Evolutionary conservation across 2,888 invertebrate species (phyloP), one percentile per base, ranked within the genome.

Genomic region (Neoaliturus tenellus): DNA sequence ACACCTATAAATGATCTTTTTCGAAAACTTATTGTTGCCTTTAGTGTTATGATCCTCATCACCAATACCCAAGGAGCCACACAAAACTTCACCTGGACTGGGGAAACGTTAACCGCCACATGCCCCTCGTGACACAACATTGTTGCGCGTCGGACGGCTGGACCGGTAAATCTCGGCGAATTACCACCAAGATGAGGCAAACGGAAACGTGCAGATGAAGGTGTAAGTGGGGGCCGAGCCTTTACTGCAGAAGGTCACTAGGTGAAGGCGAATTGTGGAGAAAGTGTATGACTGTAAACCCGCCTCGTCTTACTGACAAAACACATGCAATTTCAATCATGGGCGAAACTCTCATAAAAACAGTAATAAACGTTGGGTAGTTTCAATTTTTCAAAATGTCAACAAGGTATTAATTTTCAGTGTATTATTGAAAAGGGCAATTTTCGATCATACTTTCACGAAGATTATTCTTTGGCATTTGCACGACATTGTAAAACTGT

Each of bases 171-270:
- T 25, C 3, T 31, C 33, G 28, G 69, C 20, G 39, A 69, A 39
- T 39, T 39, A n/a, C 20, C 35, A 39, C 28, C 20, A 39, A 35
- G 69, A 69, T 69, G 69, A 69, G 69, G 69, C 28, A 69, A 39
- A 35, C 69, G 69, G 69, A 69, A 69, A 39, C 69, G 23, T 39
- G 69, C 35, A 69, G 69, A 67, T 28, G 67, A 33, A 33, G 28
- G 67, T 33, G 69, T 23, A 1, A 39, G 73, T 3, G 48, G 12
- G 55, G 55, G 23, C 5, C 55, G 55, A 20, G 41, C 17, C 41
- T 44, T 75, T 75, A 44, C 28, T 28, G 44, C 39, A 44, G 69
- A 75, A 75, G 73, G 73, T 75, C 73, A 75, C 25, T 75, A 44
- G 73, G 73, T 75, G 35, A 75, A 75, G 73, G 73, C 44, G 48